These are phyloP conservation scores for Glyptemys insculpta DNA, from an alignment of 2,797 vertebrate genomes.

Conservation along the genomic window DNA sequence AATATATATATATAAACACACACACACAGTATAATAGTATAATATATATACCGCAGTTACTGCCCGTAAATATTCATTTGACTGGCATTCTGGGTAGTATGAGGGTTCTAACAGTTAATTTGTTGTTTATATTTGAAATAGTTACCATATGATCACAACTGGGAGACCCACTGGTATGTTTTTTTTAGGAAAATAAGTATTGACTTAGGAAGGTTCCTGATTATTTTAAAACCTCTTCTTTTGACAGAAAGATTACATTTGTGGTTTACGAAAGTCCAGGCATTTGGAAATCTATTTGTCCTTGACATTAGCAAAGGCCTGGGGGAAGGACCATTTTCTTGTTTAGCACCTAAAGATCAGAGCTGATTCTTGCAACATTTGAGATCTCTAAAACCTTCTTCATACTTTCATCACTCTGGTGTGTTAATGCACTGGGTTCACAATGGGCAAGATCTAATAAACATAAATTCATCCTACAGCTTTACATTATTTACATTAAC, in stretches of 20 bases:
- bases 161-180: neutral
- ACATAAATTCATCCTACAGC: neutral
- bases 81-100: neutral
- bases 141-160: neutral
- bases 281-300: neutral
- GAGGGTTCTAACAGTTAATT: neutral
- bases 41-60: neutral
- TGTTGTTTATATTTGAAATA: neutral
- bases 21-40: neutral
- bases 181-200: neutral
- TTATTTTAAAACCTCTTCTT: conserved; percentile 19
- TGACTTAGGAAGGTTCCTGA: conserved; percentile 3
- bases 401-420: neutral
- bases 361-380: neutral
- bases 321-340: neutral
- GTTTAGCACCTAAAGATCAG: conserved; percentile 39
- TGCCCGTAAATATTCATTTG: neutral
- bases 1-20: neutral
- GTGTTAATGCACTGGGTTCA: neutral
- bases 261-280: conserved; percentile 10
- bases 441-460: conserved; percentile 6
- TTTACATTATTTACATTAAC: conserved; percentile 24
- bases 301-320: neutral
- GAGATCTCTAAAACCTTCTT: neutral
- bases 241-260: conserved; percentile 32